These are phyloP conservation scores for Schizothorax lantsangensis DNA, from an alignment of 2,797 vertebrate genomes.

Conservation along the genomic window DNA sequence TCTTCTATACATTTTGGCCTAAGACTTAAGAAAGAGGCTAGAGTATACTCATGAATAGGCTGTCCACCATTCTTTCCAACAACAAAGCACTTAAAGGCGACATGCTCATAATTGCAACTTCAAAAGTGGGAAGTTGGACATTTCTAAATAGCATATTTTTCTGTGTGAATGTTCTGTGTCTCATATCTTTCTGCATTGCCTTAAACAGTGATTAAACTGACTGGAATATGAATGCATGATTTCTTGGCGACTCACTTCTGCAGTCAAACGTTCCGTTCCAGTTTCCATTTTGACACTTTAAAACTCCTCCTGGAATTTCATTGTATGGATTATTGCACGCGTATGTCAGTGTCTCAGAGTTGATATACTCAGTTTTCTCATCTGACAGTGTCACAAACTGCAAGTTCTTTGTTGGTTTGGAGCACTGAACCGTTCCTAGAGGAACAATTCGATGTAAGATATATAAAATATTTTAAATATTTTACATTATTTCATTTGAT, in stretches of 20 bases:
- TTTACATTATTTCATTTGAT: not conserved
- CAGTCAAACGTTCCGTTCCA: constrained; percentile 20
- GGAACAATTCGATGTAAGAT: not conserved
- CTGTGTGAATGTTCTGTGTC: too few species aligned
- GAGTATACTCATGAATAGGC: too few species aligned
- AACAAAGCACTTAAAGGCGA: too few species aligned
- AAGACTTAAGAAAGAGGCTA: too few species aligned
- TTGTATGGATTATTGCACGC: not conserved
- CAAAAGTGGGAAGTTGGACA: too few species aligned
- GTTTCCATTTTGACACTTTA: constrained; percentile 7
- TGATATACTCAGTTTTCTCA: not conserved
- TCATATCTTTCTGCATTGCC: too few species aligned
- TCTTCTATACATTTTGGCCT: too few species aligned
- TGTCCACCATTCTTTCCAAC: too few species aligned
- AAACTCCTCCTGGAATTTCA: not conserved
- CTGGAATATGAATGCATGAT: not conserved
- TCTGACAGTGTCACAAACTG: not conserved
- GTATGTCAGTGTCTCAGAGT: constrained; percentile 13
- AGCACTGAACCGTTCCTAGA: constrained; percentile 8
- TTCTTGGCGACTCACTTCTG: constrained; percentile 1
- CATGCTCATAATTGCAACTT: too few species aligned
- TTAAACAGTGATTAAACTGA: not conserved
- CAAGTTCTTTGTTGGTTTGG: constrained; percentile 16
- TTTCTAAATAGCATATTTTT: too few species aligned
- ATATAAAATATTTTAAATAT: not conserved